Base-by-base conservation (phyloP, 2,888 invertebrate species). In the Lycaena phlaeas region DNA sequence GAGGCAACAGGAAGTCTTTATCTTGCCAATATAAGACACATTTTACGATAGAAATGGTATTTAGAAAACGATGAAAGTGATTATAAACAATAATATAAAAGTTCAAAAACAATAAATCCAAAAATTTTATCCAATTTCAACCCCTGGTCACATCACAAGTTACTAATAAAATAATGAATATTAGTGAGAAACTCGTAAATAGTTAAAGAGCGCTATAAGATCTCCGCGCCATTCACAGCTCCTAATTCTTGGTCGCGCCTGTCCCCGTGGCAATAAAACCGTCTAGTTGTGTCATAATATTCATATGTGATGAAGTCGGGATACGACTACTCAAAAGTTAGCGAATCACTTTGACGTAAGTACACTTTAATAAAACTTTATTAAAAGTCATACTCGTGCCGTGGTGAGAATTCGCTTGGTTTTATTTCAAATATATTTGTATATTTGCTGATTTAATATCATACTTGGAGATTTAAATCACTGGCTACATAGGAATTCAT, bases 241-340 rank as follows among this genome's bases (percentile, higher is more conserved):
- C 59, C 61, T 64, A 68, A 70, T 71, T 65, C 71, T 65, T 64
- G 65, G 68, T 68, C 66, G 64, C 70, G 71, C 76, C 72, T 63
- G 75, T 70, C 72, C 66, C 68, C 54, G 60, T 45, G 40, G 78
- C 71, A 79, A 78, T 79, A 79, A 78, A 79, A 72, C 60, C 56
- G 63, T 64, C 64, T 59, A 62, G 66, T 75, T 74, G 69, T 74
- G 64, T 65, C 69, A 71, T 78, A 72, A 75, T 75, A 72, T 74
- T 74, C 76, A 79, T 75, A 69, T 72, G 69, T 68, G 72, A 74
- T 72, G 69, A 65, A 70, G 64, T 63, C 56, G 50, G 53, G 51
- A 64, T 66, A 66, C 64, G 56, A 61, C 61, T 59, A 59, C 55
- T 58, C 59, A 66, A 60, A 68, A 70, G 59, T 69, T 64, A 52